Evolutionary conservation across 1,140 invertebrate genomes (phyloP).

Genomic region (Penaeus indicus): DNA sequence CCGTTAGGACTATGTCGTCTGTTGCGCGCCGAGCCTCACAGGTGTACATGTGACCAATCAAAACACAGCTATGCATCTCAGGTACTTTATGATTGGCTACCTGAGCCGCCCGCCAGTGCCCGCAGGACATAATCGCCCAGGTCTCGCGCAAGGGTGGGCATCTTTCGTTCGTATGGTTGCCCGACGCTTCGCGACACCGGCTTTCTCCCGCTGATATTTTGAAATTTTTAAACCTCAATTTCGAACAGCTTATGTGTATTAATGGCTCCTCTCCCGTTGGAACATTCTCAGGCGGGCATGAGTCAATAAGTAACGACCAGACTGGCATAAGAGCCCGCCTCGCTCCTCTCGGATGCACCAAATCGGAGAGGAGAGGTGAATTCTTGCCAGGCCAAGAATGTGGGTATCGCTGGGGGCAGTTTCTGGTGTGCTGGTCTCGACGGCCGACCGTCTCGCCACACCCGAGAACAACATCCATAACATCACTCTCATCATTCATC

Average conservation of each 20-base stretch:
- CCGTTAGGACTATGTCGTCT: slow-evolving; percentile 47
- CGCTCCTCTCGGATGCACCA: background rate
- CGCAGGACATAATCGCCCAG: slow-evolving; percentile 51
- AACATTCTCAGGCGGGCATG: too few species aligned
- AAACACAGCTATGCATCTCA: slow-evolving; percentile 59
- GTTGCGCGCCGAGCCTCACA: background rate
- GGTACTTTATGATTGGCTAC: slow-evolving; percentile 64
- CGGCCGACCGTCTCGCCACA: slow-evolving; percentile 15
- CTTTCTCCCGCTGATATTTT: background rate
- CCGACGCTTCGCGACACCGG: background rate
- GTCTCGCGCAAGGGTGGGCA: slow-evolving; percentile 58
- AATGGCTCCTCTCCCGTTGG: too few species aligned
- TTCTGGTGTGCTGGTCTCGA: slow-evolving; percentile 52
- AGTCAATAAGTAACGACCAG: background rate
- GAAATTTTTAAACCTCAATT: background rate
- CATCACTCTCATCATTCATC: background rate
- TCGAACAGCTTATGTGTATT: too few species aligned
- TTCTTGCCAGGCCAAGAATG: slow-evolving; percentile 64
- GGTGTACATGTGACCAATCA: slow-evolving; percentile 51
- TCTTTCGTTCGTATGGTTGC: slow-evolving; percentile 44
- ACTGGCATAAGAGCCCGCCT: background rate
- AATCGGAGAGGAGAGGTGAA: slow-evolving; percentile 43
- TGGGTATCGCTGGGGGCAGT: slow-evolving; percentile 55
- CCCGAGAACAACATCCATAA: slow-evolving; percentile 6
- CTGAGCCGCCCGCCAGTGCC: slow-evolving; percentile 51